Evolutionary conservation across 2,113 vertebrate species (phyloP).

Genomic region (Dissostichus mawsoni): DNA sequence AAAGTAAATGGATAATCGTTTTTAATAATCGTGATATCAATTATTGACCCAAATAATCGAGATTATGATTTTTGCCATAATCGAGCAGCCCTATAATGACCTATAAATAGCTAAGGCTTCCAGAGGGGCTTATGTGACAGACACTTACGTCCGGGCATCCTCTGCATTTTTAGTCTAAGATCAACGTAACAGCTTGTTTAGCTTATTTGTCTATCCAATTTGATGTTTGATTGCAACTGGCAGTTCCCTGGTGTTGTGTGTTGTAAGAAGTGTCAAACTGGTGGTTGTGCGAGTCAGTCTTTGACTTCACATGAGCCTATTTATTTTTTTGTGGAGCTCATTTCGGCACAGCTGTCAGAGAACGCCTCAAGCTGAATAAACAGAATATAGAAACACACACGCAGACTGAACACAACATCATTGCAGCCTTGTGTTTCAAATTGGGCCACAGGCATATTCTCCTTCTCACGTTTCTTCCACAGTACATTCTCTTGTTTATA

Average conservation of each 20-base stretch:
- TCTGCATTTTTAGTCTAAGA: conserved; percentile 39
- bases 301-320: conserved; percentile 42
- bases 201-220: conserved; percentile 42
- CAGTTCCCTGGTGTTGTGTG: conserved; percentile 14
- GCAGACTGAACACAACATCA: conserved; percentile 58
- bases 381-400: conserved; percentile 52
- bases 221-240: conserved; percentile 48
- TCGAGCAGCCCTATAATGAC: conserved; percentile 39
- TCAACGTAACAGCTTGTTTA: conserved; percentile 59
- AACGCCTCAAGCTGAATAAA: conserved; percentile 69
- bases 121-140: conserved; percentile 30
- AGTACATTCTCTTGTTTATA: conserved; percentile 8
- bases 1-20: no score
- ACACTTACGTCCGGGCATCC: conserved; percentile 15
- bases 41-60: no score
- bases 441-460: conserved; percentile 47
- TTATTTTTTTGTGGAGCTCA: conserved; percentile 58
- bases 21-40: no score
- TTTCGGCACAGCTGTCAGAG: conserved; percentile 69
- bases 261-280: conserved; percentile 42
- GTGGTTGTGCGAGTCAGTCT: conserved; percentile 29
- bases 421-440: conserved; percentile 56
- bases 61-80: no score
- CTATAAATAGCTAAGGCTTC: conserved; percentile 58
- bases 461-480: background rate